Base-by-base conservation (phyloP, 2,888 invertebrate genomes). In the Phanerotoma sp. region DNA sequence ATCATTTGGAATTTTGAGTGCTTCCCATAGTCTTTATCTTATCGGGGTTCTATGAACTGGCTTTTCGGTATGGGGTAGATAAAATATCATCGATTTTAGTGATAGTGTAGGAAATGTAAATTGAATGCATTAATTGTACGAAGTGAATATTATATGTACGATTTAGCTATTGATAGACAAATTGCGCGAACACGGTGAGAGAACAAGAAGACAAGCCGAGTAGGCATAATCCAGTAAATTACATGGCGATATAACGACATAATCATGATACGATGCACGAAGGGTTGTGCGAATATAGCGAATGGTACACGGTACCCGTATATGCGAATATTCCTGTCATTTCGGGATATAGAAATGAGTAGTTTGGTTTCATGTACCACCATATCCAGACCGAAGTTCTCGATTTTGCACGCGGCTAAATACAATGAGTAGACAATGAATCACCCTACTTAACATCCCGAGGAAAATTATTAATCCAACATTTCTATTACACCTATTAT, bases 271-370 rank as follows among this genome's bases (percentile, higher is more conserved):
- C 67, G 69, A 69, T 68, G 65, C 66, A 57, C 57, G 54, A 56
- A 52, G 63, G 60, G 53, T 54, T 60, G 11, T 62, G 62, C 65
- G 50, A 7, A 16, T 38, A 49, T 62, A 64, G 63, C 66, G 62
- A 66, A 68, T 65, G 64, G 65, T 62, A 68, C 70, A 70, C 67
- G 68, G 63, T 65, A 66, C 68, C n/a, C n/a, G n/a, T n/a, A 68
- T 71, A 30, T 49, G 74, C 72, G 73, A 74, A 73, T 75, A 73
- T 74, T 72, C 73, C 73, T 70, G 72, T 73, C 72, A 69, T 63
- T 47, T 62, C 57, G 44, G 42, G 33, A 54, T 45, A 41, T 42
- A 45, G 20, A 13, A n/a, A 13, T 62, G 65, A 65, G 66, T 66
- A 62, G 54, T 65, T 62, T 49, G 20, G 66, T 62, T 67, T 62